A percentile compares a stretch with the other conserved stretches of the same genome.
Evolutionary conservation across 2,113 vertebrate genomes (phyloP).

Genomic region (Xiphorhynchus elegans): DNA sequence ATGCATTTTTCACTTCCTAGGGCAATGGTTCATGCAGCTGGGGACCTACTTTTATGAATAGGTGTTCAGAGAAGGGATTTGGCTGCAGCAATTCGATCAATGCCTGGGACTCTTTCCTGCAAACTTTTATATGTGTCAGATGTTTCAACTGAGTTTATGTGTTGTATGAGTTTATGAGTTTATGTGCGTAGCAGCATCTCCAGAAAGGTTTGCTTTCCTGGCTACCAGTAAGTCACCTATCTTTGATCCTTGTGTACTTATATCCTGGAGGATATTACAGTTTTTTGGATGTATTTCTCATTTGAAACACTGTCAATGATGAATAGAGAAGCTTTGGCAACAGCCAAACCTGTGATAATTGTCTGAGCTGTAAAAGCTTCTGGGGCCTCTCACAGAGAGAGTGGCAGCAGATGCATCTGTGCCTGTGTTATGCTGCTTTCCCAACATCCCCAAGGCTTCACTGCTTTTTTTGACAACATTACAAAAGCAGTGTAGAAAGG

Average conservation of each 20-base stretch:
- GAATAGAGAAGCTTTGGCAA: neutral
- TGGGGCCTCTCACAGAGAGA: neutral
- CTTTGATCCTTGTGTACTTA: neutral
- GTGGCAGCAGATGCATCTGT: constrained; percentile 12
- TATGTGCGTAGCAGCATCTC: neutral
- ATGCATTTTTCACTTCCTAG: constrained; percentile 3
- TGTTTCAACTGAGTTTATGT: neutral
- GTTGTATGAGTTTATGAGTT: neutral
- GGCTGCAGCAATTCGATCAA: neutral
- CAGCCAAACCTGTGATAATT: constrained; percentile 2
- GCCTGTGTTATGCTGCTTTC: constrained; percentile 14
- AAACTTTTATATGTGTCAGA: neutral
- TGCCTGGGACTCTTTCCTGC: neutral
- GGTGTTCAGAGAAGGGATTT: constrained; percentile 7
- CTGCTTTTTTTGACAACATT: constrained; percentile 28
- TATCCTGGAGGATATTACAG: neutral
- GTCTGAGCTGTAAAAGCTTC: constrained; percentile 25
- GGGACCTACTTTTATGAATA: constrained; percentile 42
- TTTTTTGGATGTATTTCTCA: neutral
- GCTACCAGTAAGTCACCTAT: neutral
- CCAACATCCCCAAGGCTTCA: neutral
- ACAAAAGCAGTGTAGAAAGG: neutral
- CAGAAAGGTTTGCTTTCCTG: neutral
- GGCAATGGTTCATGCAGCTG: neutral
- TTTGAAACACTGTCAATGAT: neutral